A percentile compares a stretch with the other conserved stretches of the same genome.
phyloP scores from a whole-genome alignment of 2,888 invertebrate species.

The Heliconius cydno region DNA sequence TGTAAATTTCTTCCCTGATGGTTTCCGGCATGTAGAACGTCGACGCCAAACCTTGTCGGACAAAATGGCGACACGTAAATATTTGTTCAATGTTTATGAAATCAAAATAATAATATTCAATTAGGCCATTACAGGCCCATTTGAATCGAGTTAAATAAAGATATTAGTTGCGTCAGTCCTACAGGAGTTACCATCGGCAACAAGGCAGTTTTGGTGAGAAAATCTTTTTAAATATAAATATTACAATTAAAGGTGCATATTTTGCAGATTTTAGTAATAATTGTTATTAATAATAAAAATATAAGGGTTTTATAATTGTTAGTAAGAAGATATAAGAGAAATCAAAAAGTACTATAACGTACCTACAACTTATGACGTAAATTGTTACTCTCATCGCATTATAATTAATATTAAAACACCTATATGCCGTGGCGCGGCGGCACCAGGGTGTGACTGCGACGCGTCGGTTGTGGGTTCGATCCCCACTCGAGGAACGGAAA shows the following conservation, averaged over 20 bases:
- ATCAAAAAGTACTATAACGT: neutral
- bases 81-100: neutral
- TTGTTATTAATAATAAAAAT: neutral
- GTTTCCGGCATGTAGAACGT: constrained; percentile 94
- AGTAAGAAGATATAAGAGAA: no score
- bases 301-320: no score
- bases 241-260: neutral
- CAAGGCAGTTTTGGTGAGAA: no score
- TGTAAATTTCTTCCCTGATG: constrained; percentile 89
- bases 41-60: constrained; percentile 73
- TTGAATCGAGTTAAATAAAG: neutral
- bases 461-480: no score
- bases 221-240: no score
- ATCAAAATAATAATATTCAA: neutral
- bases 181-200: no score
- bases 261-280: neutral
- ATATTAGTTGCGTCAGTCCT: no score
- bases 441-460: no score
- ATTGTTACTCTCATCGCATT: neutral
- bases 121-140: neutral
- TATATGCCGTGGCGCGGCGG: no score
- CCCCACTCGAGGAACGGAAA: no score
- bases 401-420: neutral
- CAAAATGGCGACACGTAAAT: neutral
- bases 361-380: neutral